phyloP scores from a whole-genome alignment of 2,888 invertebrate species.

The Dasypolia templi region DNA sequence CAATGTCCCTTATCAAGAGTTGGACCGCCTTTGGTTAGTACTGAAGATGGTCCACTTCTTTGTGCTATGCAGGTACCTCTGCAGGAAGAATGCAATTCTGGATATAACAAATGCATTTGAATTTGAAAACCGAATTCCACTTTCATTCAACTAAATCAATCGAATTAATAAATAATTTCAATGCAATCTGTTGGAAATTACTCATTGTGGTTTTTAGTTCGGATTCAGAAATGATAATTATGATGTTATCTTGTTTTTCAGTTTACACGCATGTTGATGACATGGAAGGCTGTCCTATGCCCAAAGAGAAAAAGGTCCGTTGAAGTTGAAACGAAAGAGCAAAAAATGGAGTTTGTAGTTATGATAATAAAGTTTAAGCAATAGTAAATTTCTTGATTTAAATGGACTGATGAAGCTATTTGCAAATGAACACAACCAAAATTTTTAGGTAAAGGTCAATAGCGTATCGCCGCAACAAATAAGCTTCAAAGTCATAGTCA shows the following conservation, averaged over 20 bases:
- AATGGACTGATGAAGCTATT: not conserved
- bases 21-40: too few relatives aligned
- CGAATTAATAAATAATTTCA: not conserved
- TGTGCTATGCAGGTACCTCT: not conserved
- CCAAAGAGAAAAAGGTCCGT: rapidly evolving
- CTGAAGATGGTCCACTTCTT: not conserved
- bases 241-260: slow-evolving; percentile 69
- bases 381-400: not conserved
- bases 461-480: too few relatives aligned
- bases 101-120: not conserved
- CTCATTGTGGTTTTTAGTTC: not conserved
- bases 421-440: too few relatives aligned
- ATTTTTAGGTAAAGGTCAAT: too few relatives aligned
- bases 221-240: not conserved
- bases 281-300: slow-evolving; percentile 75
- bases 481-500: too few relatives aligned
- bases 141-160: not conserved
- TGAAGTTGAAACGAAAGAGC: not conserved
- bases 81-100: not conserved
- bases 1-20: not conserved
- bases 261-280: slow-evolving; percentile 83
- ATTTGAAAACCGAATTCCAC: not conserved
- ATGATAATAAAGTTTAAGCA: not conserved
- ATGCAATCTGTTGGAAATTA: not conserved
- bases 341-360: not conserved